phyloP scores from a whole-genome alignment of 1,140 invertebrate genomes.

The Phortica variegata region DNA sequence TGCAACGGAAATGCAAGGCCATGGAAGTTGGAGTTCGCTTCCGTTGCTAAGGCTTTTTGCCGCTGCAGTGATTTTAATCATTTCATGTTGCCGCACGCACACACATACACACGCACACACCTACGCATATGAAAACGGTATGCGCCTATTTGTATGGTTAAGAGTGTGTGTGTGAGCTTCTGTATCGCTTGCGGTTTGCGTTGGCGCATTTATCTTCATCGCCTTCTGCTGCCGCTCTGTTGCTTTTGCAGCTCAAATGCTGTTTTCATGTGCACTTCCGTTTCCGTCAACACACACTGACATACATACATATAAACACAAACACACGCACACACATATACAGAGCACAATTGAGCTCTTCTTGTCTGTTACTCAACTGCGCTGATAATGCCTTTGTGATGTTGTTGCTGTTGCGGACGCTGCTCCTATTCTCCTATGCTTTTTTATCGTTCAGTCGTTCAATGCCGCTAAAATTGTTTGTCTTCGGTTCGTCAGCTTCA shows the following conservation, averaged over 20 bases:
- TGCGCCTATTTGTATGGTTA: too few relatives aligned
- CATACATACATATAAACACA: constrained; percentile 19
- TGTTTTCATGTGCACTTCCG: constrained; percentile 17
- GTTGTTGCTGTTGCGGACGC: too few relatives aligned
- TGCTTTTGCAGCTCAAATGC: not conserved
- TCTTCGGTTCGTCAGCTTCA: constrained; percentile 14
- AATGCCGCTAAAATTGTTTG: constrained; percentile 50
- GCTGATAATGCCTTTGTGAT: too few relatives aligned
- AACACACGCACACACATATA: not conserved
- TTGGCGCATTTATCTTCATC: too few relatives aligned
- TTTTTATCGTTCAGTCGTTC: not conserved
- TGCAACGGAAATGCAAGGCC: not conserved
- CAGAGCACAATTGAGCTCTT: not conserved
- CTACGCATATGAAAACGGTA: not conserved
- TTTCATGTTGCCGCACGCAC: not conserved
- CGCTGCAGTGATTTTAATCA: constrained; percentile 12
- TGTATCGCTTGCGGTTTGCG: too few relatives aligned
- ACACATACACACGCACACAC: constrained; percentile 5
- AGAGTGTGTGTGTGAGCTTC: too few relatives aligned
- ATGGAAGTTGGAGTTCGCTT: not conserved
- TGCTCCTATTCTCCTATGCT: not conserved
- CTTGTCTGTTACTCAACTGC: too few relatives aligned
- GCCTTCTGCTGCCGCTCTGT: too few relatives aligned
- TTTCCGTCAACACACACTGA: constrained; percentile 11
- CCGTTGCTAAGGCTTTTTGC: not conserved